A percentile compares a stretch with the other conserved stretches of the same genome.
These are phyloP conservation scores for Nannospalax galili DNA, from an alignment of 2,113 vertebrate species.

Conservation along the genomic window DNA sequence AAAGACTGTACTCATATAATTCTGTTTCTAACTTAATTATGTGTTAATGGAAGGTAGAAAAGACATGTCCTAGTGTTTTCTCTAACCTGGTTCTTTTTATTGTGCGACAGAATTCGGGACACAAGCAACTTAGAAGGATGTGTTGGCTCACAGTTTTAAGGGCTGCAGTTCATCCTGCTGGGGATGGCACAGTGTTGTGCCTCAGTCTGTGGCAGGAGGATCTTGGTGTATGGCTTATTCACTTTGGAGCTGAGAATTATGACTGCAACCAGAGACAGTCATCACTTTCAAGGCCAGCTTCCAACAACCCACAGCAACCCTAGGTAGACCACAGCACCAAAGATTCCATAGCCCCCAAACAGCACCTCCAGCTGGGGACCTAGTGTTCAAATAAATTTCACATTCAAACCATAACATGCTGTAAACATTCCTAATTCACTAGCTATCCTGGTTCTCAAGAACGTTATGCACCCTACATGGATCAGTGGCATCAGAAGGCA, in stretches of 20 bases:
- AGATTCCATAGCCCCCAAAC: not conserved
- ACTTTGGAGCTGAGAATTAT: not conserved
- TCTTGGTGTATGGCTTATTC: not conserved
- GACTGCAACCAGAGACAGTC: not conserved
- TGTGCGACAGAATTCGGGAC: not conserved
- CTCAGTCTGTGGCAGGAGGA: not conserved
- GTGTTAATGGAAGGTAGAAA: not conserved
- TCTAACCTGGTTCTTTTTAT: not conserved
- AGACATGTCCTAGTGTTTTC: not conserved
- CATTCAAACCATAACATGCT: not conserved
- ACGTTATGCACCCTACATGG: not conserved
- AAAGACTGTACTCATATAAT: not conserved
- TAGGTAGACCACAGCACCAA: not conserved
- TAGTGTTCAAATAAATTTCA: not conserved
- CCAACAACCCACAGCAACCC: too few relatives aligned
- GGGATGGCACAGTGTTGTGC: not conserved
- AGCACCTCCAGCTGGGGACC: not conserved
- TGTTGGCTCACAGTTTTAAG: not conserved
- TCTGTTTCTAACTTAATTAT: not conserved
- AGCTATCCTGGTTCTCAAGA: not conserved
- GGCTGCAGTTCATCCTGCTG: not conserved
- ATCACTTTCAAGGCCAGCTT: not conserved
- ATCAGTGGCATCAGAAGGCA: not conserved
- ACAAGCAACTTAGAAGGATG: not conserved
- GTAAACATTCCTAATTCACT: not conserved